A percentile compares a stretch with the other conserved stretches of the same genome.
phyloP scores from a whole-genome alignment of 2,797 vertebrate species.

The Lateolabrax maculatus region DNA sequence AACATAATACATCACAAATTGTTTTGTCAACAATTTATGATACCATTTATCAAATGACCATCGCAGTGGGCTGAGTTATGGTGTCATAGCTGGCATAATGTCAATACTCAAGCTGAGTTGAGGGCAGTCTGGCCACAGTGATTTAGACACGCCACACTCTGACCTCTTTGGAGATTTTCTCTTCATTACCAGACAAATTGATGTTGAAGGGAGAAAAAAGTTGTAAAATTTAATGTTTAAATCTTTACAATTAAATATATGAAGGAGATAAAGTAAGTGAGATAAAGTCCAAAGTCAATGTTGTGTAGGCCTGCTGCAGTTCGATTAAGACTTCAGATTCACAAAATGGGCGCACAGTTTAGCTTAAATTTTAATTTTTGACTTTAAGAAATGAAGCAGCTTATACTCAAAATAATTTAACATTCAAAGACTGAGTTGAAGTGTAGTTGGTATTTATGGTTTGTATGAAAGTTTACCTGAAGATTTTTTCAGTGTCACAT shows the following conservation, averaged over 20 bases:
- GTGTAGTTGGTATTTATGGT: not conserved
- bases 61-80: constrained; percentile 88
- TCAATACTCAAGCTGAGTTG: constrained; percentile 88
- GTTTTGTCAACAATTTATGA: constrained; percentile 92
- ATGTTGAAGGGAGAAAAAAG: constrained; percentile 65
- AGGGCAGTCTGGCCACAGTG: constrained; percentile 83
- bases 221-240: constrained; percentile 66
- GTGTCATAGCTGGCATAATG: constrained; percentile 90
- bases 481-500: not conserved
- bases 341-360: not conserved
- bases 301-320: not conserved
- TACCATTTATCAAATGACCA: constrained; percentile 90
- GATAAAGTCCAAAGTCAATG: constrained; percentile 18
- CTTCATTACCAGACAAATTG: constrained; percentile 83
- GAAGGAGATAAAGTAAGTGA: constrained; percentile 46
- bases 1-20: constrained; percentile 91
- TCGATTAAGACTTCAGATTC: not conserved
- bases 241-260: constrained; percentile 69
- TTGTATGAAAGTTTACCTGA: constrained; percentile 13
- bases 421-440: not conserved
- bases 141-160: constrained; percentile 84
- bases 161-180: constrained; percentile 84
- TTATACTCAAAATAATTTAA: not conserved
- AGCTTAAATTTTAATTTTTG: not conserved
- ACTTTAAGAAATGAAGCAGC: not conserved